Evolutionary conservation across 2,797 vertebrate species (phyloP).

Genomic region (Hephaestus fuliginosus): DNA sequence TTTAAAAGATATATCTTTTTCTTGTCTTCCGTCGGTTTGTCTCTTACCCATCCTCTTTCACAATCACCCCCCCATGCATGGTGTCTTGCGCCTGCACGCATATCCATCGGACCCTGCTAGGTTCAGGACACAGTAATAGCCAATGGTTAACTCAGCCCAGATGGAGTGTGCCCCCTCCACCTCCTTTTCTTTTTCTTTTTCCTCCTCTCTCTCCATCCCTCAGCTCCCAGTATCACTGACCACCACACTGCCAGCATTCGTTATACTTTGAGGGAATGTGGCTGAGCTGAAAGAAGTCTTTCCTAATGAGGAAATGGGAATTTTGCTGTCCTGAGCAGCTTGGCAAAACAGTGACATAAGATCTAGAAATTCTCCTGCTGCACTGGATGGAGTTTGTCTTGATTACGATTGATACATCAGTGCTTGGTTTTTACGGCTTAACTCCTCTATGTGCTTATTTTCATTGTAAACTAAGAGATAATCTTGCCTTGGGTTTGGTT

Average conservation of each 20-base stretch:
- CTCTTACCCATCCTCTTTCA: conserved; percentile 31
- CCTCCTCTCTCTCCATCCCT: conserved; percentile 49
- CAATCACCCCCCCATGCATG: conserved; percentile 11
- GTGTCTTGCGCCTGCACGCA: conserved; percentile 28
- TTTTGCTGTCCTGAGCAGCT: conserved; percentile 43
- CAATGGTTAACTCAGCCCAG: conserved; percentile 74
- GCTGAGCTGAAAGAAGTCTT: conserved; percentile 54
- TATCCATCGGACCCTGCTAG: conserved; percentile 49
- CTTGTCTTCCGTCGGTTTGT: conserved; percentile 28
- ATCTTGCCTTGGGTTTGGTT: conserved; percentile 24
- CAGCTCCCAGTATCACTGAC: conserved; percentile 65
- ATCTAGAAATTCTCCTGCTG: conserved; percentile 56
- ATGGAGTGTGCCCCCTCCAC: conserved; percentile 45
- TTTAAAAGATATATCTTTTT: not conserved
- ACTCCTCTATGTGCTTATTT: conserved; percentile 37
- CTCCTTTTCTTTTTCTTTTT: conserved; percentile 21
- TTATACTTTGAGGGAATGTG: conserved; percentile 53
- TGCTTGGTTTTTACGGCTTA: conserved; percentile 33
- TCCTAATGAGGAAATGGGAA: conserved; percentile 64
- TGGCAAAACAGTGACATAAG: conserved; percentile 50
- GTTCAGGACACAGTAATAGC: conserved; percentile 69
- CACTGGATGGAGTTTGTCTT: conserved; percentile 41
- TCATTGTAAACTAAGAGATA: conserved; percentile 38
- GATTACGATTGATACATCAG: conserved; percentile 29
- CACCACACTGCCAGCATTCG: conserved; percentile 52